Conservation (phyloP, 2,113 vertebrate species). For the Thamnaconus septentrionalis region DNA sequence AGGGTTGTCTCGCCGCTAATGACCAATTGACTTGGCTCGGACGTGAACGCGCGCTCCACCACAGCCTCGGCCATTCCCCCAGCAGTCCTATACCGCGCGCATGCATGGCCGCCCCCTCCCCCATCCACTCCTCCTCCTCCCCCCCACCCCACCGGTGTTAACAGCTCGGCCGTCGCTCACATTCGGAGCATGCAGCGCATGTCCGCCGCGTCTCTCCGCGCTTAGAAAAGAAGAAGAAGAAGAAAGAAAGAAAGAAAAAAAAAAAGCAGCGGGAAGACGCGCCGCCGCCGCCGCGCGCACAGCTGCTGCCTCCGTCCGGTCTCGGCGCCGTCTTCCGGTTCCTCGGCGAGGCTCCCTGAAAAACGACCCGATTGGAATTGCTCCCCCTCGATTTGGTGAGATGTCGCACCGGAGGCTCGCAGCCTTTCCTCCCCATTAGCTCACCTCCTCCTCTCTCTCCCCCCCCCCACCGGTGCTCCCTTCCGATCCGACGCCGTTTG, state of each 20-base stretch:
- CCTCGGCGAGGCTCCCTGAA: constrained; percentile 26
- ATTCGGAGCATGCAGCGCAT: constrained; percentile 36
- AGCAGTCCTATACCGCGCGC: constrained; percentile 20
- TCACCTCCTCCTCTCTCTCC: not conserved
- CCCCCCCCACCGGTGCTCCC: constrained; percentile 6
- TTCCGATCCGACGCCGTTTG: constrained; percentile 12
- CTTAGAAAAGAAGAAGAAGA: too few species aligned
- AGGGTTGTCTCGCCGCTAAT: constrained; percentile 57
- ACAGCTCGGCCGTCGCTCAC: constrained; percentile 1
- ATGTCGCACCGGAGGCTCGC: constrained; percentile 49
- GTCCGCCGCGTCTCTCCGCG: too few species aligned
- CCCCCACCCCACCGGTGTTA: too few species aligned
- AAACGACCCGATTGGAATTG: constrained; percentile 35
- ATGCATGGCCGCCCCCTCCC: constrained; percentile 65
- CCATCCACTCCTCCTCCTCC: too few species aligned
- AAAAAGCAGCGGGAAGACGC: too few species aligned
- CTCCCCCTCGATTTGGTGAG: constrained; percentile 46
- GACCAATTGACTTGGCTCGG: constrained; percentile 63
- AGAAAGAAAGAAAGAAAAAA: too few species aligned
- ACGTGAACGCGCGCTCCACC: constrained; percentile 66
- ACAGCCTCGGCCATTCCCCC: constrained; percentile 56
- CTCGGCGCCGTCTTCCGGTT: not conserved
- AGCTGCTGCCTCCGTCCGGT: too few species aligned
- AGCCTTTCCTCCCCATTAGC: constrained; percentile 42
- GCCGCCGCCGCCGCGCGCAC: too few species aligned